These are phyloP conservation scores for Macquaria ambigua DNA, from an alignment of 2,113 vertebrate species.

Conservation along the genomic window DNA sequence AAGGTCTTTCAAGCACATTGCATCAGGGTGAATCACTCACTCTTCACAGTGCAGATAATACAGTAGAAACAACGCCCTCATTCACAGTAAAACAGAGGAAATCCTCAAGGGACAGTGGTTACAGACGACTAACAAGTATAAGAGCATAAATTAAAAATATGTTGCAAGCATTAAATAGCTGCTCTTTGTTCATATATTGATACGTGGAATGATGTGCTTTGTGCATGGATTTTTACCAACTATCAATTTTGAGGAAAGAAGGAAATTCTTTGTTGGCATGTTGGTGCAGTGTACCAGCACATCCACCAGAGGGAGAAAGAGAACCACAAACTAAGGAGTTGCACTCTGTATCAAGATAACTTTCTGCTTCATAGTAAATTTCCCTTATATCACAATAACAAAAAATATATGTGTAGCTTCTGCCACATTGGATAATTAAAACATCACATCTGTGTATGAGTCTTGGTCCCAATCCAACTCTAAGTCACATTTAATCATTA, in stretches of 20 bases:
- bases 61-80: constrained; percentile 63
- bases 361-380: constrained; percentile 11
- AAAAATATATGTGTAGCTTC: constrained; percentile 18
- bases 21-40: constrained; percentile 65
- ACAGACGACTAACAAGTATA: constrained; percentile 31
- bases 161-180: constrained; percentile 19
- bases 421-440: constrained; percentile 11
- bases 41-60: constrained; percentile 70
- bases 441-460: background rate
- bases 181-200: constrained; percentile 25
- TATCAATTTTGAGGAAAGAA: constrained; percentile 16
- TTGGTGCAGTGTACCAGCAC: constrained; percentile 53
- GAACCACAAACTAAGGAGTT: constrained; percentile 1
- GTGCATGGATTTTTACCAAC: constrained; percentile 14
- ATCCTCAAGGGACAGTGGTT: constrained; percentile 38
- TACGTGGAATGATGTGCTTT: constrained; percentile 25
- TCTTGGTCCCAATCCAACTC: background rate
- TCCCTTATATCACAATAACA: background rate
- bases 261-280: constrained; percentile 14
- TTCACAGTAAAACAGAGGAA: constrained; percentile 73
- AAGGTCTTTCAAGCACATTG: constrained; percentile 55
- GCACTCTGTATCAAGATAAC: background rate
- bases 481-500: constrained; percentile 50
- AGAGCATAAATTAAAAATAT: constrained; percentile 41
- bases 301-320: constrained; percentile 73